Evolutionary conservation across 1,140 invertebrate genomes (phyloP), one percentile per base, ranked within the genome.

Genomic region (Panagrolaimus sp.): DNA sequence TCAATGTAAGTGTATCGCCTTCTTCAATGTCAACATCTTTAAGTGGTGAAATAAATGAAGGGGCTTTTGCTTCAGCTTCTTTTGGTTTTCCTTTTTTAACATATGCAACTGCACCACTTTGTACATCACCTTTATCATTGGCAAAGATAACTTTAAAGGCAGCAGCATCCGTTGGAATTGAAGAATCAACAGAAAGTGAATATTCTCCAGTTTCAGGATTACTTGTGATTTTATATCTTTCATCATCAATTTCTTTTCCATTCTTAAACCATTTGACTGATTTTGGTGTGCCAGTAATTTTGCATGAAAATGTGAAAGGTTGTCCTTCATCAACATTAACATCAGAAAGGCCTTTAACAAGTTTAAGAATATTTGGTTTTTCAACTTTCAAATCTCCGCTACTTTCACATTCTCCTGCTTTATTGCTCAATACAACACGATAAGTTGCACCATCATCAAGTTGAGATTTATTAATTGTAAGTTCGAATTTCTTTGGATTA

Each of bases 181-280:
- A 61, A 9, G 63, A 47, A 31, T 79, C 68, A 65, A 81, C 77
- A 11, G 53, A 27, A n/a, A 82, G 72, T 16, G 69, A 69, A 57
- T 75, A 81, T 42, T 80, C 72, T 23, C 79, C 79, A 65, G 71
- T 76, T 13, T 65, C 74, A 23, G 75, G 76, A 46, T 78, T 67
- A 14, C 76, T 31, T 66, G 25, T 53, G 20, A 53, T 53, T 23
- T 45, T 1, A 9, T 44, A 72, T 7, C 90, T 87, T 69, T 92
- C 90, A 51, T 90, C 89, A 14, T 89, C 90, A 1, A 95, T 74
- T 79, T 89, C 89, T 63, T 89, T 86, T 53, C 88, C 90, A 81
- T 92, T 90, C 61, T 89, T 89, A 47, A 74, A 83, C 74, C 74
- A 75, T 66, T 76, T 76, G 23, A 83, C 77, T 9, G 62, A 44